These are phyloP conservation scores for Oenanthe oenanthe DNA, from an alignment of 2,113 vertebrate genomes.

Conservation along the genomic window DNA sequence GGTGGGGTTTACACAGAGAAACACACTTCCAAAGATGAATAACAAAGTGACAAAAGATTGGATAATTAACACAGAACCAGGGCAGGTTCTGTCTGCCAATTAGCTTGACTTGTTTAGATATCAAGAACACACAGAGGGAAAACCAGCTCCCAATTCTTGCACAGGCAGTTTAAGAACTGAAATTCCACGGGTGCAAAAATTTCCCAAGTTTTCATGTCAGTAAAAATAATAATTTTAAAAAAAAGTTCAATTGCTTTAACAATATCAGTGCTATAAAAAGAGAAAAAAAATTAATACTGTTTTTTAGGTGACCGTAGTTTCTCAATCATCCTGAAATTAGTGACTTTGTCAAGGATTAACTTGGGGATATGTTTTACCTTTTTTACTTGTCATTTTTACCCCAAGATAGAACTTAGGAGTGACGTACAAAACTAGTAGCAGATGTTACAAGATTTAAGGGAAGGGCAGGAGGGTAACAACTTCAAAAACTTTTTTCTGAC, in stretches of 20 bases:
- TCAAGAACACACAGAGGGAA: not conserved
- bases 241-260: not conserved
- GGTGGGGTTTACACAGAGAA: not conserved
- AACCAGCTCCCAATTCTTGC: not conserved
- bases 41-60: not conserved
- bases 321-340: not conserved
- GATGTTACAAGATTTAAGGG: not conserved
- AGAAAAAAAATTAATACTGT: not conserved
- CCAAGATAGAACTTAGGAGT: not conserved
- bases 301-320: not conserved
- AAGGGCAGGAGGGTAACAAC: not conserved
- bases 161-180: not conserved
- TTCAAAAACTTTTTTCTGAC: not conserved
- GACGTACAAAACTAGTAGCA: not conserved
- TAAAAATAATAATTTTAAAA: not conserved
- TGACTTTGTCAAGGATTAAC: not conserved
- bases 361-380: not conserved
- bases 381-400: not conserved
- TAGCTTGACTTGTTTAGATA: not conserved
- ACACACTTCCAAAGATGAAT: not conserved
- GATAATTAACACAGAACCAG: not conserved
- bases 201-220: not conserved
- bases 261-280: not conserved
- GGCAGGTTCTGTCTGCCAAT: not conserved
- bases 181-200: not conserved